Evolutionary conservation across 2,888 invertebrate genomes (phyloP), one percentile per base, ranked within the genome.

Genomic region (Oeneis ivallda): DNA sequence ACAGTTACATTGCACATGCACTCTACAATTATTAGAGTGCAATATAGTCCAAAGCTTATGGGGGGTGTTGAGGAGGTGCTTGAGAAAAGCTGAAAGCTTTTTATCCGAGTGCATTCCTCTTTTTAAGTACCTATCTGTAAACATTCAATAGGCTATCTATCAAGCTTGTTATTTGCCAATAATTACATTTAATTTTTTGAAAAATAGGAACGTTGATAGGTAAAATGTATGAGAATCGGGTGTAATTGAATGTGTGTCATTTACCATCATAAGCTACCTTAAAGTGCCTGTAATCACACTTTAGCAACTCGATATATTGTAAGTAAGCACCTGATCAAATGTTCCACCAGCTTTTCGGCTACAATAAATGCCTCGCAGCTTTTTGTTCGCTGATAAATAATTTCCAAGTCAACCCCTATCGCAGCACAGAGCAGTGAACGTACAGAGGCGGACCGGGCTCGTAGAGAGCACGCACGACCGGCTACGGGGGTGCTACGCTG

Each of bases 1-100:
- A 70, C 71, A 76, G 78, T 74, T 70, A 50, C 11, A 76, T 79
- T 81, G 79, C 77, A 79, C 79, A 79, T 77, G 39, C 49, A 10
- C 13, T 17, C 13, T 13, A 41, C n/a, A n/a, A n/a, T n/a, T n/a
- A n/a, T n/a, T n/a, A n/a, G n/a, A n/a, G n/a, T n/a, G n/a, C n/a
- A n/a, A n/a, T n/a, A 11, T 15, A 15, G 8, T 8, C 1, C 26
- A 6, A 26, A 19, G 49, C 26, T 10, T 9, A 19, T 11, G 19
- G 49, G 2, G 8, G 4, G 9, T 47, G 0, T 17, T 9, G 17
- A 47, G 13, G 72, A 68, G 67, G 60, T 60, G 11, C 49, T 67
- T 19, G 17, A 19, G 15, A 9, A 10, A 17, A 4, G 5, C 17
- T n/a, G 41, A 3, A n/a, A 43, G 41, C 47, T 17, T 43, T 5